Evolutionary conservation across 1,140 invertebrate species (phyloP), one percentile per base, ranked within the genome.

Genomic region (Aphidius gifuensis): DNA sequence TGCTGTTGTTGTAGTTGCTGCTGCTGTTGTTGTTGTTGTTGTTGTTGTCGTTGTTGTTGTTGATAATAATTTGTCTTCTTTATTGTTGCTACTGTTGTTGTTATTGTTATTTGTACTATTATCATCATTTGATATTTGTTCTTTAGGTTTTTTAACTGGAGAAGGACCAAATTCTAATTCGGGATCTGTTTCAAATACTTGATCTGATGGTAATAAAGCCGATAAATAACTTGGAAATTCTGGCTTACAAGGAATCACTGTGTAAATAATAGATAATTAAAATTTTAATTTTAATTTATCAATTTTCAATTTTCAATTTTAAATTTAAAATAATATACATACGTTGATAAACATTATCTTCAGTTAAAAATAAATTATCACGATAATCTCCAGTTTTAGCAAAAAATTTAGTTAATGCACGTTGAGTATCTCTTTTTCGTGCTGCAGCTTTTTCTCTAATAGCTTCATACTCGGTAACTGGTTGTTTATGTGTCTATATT

Each of bases 391-490:
- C 91, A 21, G 95, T 99, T 83, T 96, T 96, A 5, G 95, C 93
- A 56, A 97, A 87, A 81, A 97, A 98, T 71, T 92, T 91, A 6
- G 94, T 96, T 9, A 99, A 80, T 3, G 95, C 96, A 78, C 90
- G 87, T 82, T 98, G 95, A 43, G 96, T 89, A 76, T 98, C 95
- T 58, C 93, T 84, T 75, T 97, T 98, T 73, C 98, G 95, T 50
- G 85, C 86, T 0, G 95, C 94, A 40, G 93, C 91, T 83, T 94
- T 98, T 85, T 93, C 96, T 74, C 96, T 84, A 51, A 98, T 96
- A 4, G 94, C 90, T 85, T 97, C 94, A 81, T 98, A 98, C 78
- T 98, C 96, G 43, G 94, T 97, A 5, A 96, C 90, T 53, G 96
- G 95, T 83, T 97, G 94, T 80, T 95, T 96, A 72, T 97, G 92